Evolutionary conservation across 2,888 invertebrate genomes (phyloP), one percentile per base, ranked within the genome.

Genomic region (Podotricha telesiphe): DNA sequence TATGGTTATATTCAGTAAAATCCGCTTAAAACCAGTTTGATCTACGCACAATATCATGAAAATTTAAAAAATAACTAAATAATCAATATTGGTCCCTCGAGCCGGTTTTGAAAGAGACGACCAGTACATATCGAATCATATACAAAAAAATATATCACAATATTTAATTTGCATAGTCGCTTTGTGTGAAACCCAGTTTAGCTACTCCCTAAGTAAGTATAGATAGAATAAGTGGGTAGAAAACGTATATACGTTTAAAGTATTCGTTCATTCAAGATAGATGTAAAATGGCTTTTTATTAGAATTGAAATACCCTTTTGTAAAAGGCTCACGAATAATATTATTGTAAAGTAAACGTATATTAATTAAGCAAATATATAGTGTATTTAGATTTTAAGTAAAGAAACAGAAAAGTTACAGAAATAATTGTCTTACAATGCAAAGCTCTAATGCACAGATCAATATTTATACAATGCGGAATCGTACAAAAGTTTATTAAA

Each of bases 161-260:
- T 15, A 59, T 22, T 42, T 42, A 20, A 22, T 28, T 45, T 59
- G 45, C 42, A 59, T 59, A 59, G 59, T 45, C 45, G 59, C 59
- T 45, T 59, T 59, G 59, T 59, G 28, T 59, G 45, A 10, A 42
- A 42, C 6, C 28, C 45, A 45, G 17, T 22, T 8, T 45, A 59
- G 59, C 22, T 59, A 59, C 1, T 0, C 28, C 22, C 17, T 59
- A 59, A 22, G 45, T 59, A 45, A 59, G 59, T 45, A 59, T n/a
- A 22, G 45, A 22, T 59, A 59, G 42, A n/a, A 22, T 59, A 22
- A 10, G 42, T 58, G 20, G 20, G 42, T 20, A 11, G 13, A 1
- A 13, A 37, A 28, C 13, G 4, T 20, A 58, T 40, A 4, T 40
- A 42, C 20, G 0, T 42, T 37, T 1, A 40, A 42, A 10, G 22